Conservation (phyloP, 2,888 invertebrate genomes). For the Drosophila acutilabella region DNA sequence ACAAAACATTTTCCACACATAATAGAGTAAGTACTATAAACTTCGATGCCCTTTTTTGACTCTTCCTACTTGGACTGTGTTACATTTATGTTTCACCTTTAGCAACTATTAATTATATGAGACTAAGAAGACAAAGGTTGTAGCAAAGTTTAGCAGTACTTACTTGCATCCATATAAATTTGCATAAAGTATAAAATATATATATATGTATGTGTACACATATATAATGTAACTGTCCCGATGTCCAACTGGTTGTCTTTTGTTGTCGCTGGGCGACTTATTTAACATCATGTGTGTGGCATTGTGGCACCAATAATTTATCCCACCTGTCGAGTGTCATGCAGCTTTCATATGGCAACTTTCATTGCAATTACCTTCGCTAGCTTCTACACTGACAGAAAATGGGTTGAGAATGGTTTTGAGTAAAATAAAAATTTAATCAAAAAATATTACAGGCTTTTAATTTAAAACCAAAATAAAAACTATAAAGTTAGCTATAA, state of each 20-base stretch:
- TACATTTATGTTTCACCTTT: conserved; percentile 68
- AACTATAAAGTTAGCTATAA: no score
- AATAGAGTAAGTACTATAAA: conserved; percentile 6
- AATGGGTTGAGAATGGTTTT: no score
- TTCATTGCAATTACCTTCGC: conserved; percentile 10
- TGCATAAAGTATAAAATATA: conserved; percentile 51
- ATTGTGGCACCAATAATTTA: conserved; percentile 56
- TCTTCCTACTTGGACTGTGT: conserved; percentile 5
- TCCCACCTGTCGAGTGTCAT: conserved; percentile 10
- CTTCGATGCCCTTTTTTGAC: neutral
- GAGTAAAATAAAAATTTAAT: no score
- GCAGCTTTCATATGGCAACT: conserved; percentile 1
- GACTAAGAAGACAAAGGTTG: conserved; percentile 36
- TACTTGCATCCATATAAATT: conserved; percentile 68
- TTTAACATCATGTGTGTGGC: conserved; percentile 67
- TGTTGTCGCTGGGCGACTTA: conserved; percentile 57
- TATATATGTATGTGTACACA: neutral
- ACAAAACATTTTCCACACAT: conserved; percentile 40
- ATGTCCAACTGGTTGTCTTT: conserved; percentile 30
- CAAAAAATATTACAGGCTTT: no score
- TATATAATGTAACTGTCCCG: conserved; percentile 44
- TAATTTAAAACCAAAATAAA: no score
- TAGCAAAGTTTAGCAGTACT: conserved; percentile 66
- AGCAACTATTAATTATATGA: conserved; percentile 67
- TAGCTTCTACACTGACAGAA: neutral